phyloP scores from a whole-genome alignment of 1,140 invertebrate genomes.

The Drosophila nannoptera region DNA sequence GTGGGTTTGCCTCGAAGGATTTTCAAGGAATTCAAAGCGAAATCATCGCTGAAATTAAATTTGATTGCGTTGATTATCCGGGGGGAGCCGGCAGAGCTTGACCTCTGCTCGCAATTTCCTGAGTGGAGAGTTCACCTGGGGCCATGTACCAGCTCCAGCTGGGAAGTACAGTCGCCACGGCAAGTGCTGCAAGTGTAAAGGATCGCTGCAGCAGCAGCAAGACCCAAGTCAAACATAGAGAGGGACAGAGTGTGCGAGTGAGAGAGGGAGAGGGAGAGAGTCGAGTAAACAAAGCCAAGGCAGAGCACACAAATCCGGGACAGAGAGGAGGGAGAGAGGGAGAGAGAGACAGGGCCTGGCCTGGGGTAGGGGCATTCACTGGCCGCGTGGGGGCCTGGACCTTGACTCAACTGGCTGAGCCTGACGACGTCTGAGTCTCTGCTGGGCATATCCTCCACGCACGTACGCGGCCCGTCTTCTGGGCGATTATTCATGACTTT shows the following conservation, averaged over 20 bases:
- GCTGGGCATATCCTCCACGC: slow-evolving; percentile 56
- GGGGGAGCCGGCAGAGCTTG: too few species aligned
- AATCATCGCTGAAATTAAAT: too few species aligned
- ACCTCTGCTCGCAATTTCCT: too few species aligned
- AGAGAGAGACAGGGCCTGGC: neutral
- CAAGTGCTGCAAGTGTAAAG: slow-evolving; percentile 27
- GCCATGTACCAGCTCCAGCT: slow-evolving; percentile 6
- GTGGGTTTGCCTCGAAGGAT: slow-evolving; percentile 63
- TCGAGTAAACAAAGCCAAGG: slow-evolving; percentile 24
- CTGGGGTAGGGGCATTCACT: neutral
- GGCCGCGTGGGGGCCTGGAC: slow-evolving; percentile 18
- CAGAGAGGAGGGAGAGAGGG: neutral
- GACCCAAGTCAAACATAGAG: slow-evolving; percentile 3
- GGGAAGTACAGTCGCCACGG: slow-evolving; percentile 51
- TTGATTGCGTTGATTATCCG: too few species aligned
- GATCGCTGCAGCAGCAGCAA: slow-evolving; percentile 41
- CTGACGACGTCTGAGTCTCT: neutral
- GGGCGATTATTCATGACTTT: slow-evolving; percentile 76
- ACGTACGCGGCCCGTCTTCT: slow-evolving; percentile 45
- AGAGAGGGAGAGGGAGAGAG: slow-evolving; percentile 6
- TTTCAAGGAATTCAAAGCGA: slow-evolving; percentile 58
- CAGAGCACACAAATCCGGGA: slow-evolving; percentile 39
- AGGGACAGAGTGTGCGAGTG: neutral
- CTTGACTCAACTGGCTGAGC: slow-evolving; percentile 11
- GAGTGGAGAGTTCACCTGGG: neutral